A percentile compares a stretch with the other conserved stretches of the same genome.
phyloP scores from a whole-genome alignment of 2,888 invertebrate genomes.

The Fragum sueziense region DNA sequence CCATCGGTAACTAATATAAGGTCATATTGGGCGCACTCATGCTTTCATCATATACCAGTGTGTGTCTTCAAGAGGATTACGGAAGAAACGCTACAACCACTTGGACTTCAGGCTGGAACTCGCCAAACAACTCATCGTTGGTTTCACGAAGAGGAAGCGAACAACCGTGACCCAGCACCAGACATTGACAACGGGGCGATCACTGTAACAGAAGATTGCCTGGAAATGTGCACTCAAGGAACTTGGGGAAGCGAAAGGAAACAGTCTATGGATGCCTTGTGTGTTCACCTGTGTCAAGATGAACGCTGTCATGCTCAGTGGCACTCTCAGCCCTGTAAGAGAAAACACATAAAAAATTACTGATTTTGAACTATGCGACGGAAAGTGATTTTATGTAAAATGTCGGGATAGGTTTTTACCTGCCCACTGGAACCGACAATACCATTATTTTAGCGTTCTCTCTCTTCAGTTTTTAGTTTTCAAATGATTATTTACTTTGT shows the following conservation, averaged over 20 bases:
- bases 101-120: conserved; percentile 31
- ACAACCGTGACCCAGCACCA: too few species aligned
- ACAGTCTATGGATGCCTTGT: conserved; percentile 19
- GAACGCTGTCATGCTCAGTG: background rate
- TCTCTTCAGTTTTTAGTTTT: too few species aligned
- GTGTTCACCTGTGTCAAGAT: conserved; percentile 22
- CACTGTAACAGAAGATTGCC: conserved; percentile 13
- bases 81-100: conserved; percentile 16
- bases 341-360: background rate
- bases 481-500: too few species aligned
- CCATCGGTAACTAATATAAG: too few species aligned
- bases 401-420: background rate
- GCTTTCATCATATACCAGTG: conserved; percentile 36
- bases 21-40: too few species aligned
- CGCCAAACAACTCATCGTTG: conserved; percentile 26
- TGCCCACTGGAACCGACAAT: too few species aligned
- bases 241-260: background rate
- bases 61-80: background rate
- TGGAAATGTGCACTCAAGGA: conserved; percentile 8
- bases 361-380: background rate
- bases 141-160: conserved; percentile 31
- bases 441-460: too few species aligned
- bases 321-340: background rate
- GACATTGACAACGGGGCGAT: background rate
- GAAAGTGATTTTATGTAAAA: background rate